Evolutionary conservation across 1,140 invertebrate species (phyloP), one percentile per base, ranked within the genome.

Genomic region (Stegodyphus dumicola): DNA sequence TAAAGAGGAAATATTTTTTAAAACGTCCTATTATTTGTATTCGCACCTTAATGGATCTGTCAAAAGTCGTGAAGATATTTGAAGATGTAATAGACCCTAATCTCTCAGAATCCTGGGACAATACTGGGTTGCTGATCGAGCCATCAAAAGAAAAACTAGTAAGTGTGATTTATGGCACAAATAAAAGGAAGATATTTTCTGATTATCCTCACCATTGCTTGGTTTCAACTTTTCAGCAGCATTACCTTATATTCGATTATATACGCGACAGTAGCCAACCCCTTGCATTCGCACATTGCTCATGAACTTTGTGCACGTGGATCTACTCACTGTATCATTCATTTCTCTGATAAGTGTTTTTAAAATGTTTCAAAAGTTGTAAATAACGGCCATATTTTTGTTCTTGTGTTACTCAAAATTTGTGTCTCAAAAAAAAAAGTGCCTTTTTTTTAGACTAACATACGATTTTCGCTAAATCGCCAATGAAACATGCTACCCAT

Each of bases 21-120:
- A n/a, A n/a, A n/a, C n/a, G n/a, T n/a, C n/a, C n/a, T n/a, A n/a
- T n/a, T n/a, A n/a, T n/a, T n/a, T n/a, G n/a, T n/a, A 65, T 1
- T n/a, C 73, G 52, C 6, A 69, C 7, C 5, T 15, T 56, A 6
- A 84, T 87, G 86, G 69, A 83, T 71, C 13, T 87, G 48, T 48
- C 49, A 6, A 48, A 18, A 64, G 92, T 96, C 6, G 89, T 96
- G 6, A 87, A 91, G 17, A 90, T 91, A 77, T 90, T 98, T 54
- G 92, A 95, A 89, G 89, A 91, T 33, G 94, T 95, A 91, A 95
- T 96, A 10, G 93, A 95, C 54, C 90, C 93, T 15, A 90, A 90
- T 6, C 91, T 96, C 11, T 95, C 97, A 1, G 96, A 94, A 88
- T 93, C 92, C 52, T 99, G 98, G 97, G 98, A 99, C 90, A 99